These are phyloP conservation scores for Odontomachus brunneus DNA, from an alignment of 1,140 invertebrate genomes.

Conservation along the genomic window DNA sequence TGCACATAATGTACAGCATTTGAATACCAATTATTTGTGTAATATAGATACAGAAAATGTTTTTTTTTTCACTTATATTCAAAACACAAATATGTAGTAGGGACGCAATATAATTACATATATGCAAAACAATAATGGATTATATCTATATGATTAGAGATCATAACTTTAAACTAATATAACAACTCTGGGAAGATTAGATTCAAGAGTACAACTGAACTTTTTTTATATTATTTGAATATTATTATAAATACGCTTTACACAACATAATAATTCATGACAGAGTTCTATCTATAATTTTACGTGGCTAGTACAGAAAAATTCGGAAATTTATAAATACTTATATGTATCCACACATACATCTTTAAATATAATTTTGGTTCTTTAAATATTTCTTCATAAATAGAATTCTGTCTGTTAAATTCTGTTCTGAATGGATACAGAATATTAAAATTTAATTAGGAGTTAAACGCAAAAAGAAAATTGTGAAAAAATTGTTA, in stretches of 20 bases:
- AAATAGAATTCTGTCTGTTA: too few species aligned
- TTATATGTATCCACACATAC: too few species aligned
- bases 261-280: not conserved
- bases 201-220: conserved; percentile 9
- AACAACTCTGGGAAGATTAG: not conserved
- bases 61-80: not conserved
- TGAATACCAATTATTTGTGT: not conserved
- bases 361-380: too few species aligned
- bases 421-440: not conserved
- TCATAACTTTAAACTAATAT: conserved; percentile 13
- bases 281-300: not conserved
- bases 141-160: not conserved
- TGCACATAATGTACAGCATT: not conserved
- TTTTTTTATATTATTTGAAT: conserved; percentile 11
- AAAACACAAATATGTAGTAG: not conserved
- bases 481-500: not conserved
- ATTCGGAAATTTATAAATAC: too few species aligned
- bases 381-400: too few species aligned
- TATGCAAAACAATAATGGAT: conserved; percentile 3
- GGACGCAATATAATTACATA: conserved; percentile 8
- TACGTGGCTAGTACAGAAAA: too few species aligned
- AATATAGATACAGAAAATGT: not conserved
- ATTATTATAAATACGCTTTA: conserved; percentile 8
- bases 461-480: not conserved
- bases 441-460: not conserved